phyloP scores from a whole-genome alignment of 1,140 invertebrate species.

The Drosophila melanica region DNA sequence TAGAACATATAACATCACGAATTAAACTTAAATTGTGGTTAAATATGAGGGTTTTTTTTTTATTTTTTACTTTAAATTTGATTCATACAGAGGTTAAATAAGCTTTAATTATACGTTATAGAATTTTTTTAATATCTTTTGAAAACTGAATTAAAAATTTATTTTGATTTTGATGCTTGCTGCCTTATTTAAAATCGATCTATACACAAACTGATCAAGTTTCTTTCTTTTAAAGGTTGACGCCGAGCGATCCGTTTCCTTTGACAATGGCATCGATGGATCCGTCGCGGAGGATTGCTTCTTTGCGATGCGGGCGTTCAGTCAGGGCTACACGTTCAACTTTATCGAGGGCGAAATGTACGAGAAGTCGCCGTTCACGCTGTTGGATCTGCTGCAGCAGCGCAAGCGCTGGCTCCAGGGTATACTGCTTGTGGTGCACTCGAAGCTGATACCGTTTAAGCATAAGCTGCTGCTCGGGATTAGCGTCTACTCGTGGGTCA shows the following conservation, averaged over 20 bases:
- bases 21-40: no score
- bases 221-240: slow-evolving; percentile 86
- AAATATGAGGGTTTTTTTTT: no score
- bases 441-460: slow-evolving; percentile 91
- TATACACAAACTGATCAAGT: neutral
- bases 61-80: no score
- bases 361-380: slow-evolving; percentile 98
- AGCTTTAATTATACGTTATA: no score
- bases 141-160: no score
- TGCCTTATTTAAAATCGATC: neutral
- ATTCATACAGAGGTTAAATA: no score
- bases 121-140: no score
- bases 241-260: slow-evolving; percentile 95
- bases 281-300: slow-evolving; percentile 99
- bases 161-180: neutral
- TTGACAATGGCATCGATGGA: slow-evolving; percentile 97
- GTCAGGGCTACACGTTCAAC: slow-evolving; percentile 93
- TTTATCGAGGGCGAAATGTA: slow-evolving; percentile 99
- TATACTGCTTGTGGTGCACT: slow-evolving; percentile 97
- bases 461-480: slow-evolving; percentile 94
- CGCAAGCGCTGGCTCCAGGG: slow-evolving; percentile 98
- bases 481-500: slow-evolving; percentile 98
- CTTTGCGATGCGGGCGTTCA: slow-evolving; percentile 97
- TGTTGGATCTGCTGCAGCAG: slow-evolving; percentile 97
- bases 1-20: no score